A percentile compares a stretch with the other conserved stretches of the same genome.
These are phyloP conservation scores for Cataglyphis livida DNA, from an alignment of 2,888 invertebrate genomes.

Conservation along the genomic window DNA sequence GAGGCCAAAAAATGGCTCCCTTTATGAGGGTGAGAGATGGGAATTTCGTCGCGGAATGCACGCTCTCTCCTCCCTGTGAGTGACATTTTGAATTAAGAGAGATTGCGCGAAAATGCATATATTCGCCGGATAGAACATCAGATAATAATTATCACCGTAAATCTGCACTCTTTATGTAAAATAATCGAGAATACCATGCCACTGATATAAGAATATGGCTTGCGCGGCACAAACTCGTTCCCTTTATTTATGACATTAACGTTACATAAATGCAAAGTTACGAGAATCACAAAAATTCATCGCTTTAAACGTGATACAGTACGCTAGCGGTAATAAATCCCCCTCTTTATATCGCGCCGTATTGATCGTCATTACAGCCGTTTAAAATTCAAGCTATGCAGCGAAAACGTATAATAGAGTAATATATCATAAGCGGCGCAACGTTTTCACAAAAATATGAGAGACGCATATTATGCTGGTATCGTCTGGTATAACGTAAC, in stretches of 20 bases:
- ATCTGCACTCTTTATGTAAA: not conserved
- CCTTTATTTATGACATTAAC: not conserved
- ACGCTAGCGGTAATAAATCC: conserved; percentile 27
- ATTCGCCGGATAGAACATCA: not conserved
- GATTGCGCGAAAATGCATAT: not conserved
- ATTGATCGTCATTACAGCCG: conserved; percentile 44
- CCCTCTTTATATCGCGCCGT: conserved; percentile 37
- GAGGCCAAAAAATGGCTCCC: conserved; percentile 28
- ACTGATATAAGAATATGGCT: not conserved
- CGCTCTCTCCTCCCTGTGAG: not conserved
- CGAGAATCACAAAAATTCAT: conserved; percentile 26
- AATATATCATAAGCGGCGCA: conserved; percentile 50
- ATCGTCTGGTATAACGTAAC: conserved; percentile 33
- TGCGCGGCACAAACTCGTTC: not conserved
- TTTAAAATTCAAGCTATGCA: conserved; percentile 56
- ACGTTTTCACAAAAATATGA: conserved; percentile 53
- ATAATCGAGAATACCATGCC: not conserved
- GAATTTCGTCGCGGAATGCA: conserved; percentile 38
- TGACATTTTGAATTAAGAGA: conserved; percentile 35
- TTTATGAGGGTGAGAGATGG: conserved; percentile 6
- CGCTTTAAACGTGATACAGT: conserved; percentile 20
- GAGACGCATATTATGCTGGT: conserved; percentile 31
- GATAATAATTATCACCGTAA: not conserved
- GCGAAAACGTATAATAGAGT: conserved; percentile 52
- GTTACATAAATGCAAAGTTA: conserved; percentile 1